These are phyloP conservation scores for Gastrophryne carolinensis DNA, from an alignment of 2,797 vertebrate genomes.

Conservation along the genomic window DNA sequence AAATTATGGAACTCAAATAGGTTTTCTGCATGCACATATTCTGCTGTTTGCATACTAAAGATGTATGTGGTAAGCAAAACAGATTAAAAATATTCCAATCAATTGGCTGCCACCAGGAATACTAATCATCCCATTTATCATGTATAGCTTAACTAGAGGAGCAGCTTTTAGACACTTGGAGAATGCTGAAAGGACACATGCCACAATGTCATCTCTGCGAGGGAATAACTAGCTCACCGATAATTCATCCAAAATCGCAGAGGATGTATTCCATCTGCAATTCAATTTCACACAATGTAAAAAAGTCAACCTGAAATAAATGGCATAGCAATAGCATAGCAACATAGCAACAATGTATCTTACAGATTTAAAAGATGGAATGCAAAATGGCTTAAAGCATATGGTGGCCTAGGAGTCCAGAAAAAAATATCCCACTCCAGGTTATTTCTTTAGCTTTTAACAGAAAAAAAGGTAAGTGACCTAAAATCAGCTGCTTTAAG, in stretches of 20 bases:
- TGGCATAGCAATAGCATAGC: too few species aligned
- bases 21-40: slow-evolving; percentile 2
- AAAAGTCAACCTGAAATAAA: too few species aligned
- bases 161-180: neutral
- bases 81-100: slow-evolving; percentile 47
- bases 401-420: too few species aligned
- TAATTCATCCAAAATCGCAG: too few species aligned
- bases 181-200: slow-evolving; percentile 9
- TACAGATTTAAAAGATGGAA: too few species aligned
- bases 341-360: too few species aligned
- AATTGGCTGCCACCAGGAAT: slow-evolving; percentile 37
- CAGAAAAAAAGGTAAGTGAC: too few species aligned
- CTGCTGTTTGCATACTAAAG: slow-evolving; percentile 24
- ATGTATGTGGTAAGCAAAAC: slow-evolving; percentile 35
- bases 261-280: neutral
- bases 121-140: slow-evolving; percentile 50
- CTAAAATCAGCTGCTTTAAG: too few species aligned
- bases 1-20: slow-evolving; percentile 27
- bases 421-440: too few species aligned
- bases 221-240: too few species aligned
- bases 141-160: slow-evolving; percentile 27
- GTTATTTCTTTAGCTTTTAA: too few species aligned
- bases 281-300: neutral
- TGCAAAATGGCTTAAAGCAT: too few species aligned
- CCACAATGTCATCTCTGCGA: neutral